A percentile compares a stretch with the other conserved stretches of the same genome.
Conservation (phyloP, 2,888 invertebrate species). For the Stenoptilia bipunctidactyla region DNA sequence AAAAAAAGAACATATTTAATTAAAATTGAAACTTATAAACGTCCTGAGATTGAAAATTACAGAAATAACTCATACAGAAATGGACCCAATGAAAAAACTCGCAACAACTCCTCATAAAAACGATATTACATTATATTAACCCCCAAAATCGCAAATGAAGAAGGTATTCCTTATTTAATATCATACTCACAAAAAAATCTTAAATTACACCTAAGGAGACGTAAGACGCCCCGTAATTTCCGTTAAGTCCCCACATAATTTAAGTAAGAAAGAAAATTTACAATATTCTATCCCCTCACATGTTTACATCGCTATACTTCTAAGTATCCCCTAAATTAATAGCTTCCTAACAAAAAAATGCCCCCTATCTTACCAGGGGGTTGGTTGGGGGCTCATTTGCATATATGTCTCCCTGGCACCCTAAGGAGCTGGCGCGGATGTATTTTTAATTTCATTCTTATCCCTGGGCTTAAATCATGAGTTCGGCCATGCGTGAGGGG, state of each 20-base stretch:
- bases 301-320: conserved; percentile 46
- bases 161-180: background rate
- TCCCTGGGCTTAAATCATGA: conserved; percentile 71
- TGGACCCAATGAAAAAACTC: too few species aligned
- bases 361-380: conserved; percentile 60
- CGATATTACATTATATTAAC: too few species aligned
- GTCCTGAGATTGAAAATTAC: too few species aligned
- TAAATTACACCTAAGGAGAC: conserved; percentile 40
- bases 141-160: conserved; percentile 15
- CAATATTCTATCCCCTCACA: conserved; percentile 35
- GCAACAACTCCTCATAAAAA: too few species aligned
- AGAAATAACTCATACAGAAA: too few species aligned
- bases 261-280: conserved; percentile 40
- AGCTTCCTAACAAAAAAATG: conserved; percentile 68
- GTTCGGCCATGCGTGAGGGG: conserved; percentile 70
- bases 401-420: conserved; percentile 69
- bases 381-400: conserved; percentile 53
- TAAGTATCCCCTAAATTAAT: conserved; percentile 69
- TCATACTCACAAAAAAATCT: conserved; percentile 18
- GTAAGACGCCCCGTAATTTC: conserved; percentile 55
- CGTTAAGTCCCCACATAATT: conserved; percentile 48
- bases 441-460: conserved; percentile 73
- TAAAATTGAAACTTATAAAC: too few species aligned
- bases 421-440: conserved; percentile 64
- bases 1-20: too few species aligned